These are phyloP conservation scores for Scelioninae gen. 1 DNA, from an alignment of 2,888 invertebrate genomes.

Conservation along the genomic window DNA sequence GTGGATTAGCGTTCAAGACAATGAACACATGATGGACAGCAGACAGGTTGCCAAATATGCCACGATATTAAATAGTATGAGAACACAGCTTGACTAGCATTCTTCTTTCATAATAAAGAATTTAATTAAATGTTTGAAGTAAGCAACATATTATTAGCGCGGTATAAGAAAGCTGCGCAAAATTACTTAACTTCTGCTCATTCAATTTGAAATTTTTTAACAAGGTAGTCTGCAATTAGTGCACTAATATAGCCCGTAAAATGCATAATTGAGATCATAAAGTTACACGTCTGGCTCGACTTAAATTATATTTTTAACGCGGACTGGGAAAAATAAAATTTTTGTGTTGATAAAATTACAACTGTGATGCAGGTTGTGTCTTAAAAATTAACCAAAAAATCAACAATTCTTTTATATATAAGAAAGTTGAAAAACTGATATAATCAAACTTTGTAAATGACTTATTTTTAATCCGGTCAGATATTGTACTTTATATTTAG, in stretches of 20 bases:
- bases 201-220: not conserved
- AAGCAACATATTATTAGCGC: not conserved
- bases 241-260: not conserved
- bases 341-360: not conserved
- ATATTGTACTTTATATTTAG: too few species aligned
- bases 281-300: constrained; percentile 1
- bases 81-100: too few species aligned
- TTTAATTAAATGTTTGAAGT: not conserved
- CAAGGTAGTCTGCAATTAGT: not conserved
- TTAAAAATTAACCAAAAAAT: too few species aligned
- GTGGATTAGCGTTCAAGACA: too few species aligned
- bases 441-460: too few species aligned
- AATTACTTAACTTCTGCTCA: not conserved
- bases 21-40: too few species aligned
- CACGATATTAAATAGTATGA: too few species aligned
- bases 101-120: not conserved
- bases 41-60: too few species aligned
- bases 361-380: too few species aligned
- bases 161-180: not conserved
- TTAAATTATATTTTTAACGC: constrained; percentile 3
- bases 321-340: not conserved
- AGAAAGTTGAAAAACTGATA: too few species aligned
- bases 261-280: constrained; percentile 1
- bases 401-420: too few species aligned
- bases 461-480: too few species aligned